phyloP scores from a whole-genome alignment of 1,140 invertebrate genomes.

The Diploscapter pachys region DNA sequence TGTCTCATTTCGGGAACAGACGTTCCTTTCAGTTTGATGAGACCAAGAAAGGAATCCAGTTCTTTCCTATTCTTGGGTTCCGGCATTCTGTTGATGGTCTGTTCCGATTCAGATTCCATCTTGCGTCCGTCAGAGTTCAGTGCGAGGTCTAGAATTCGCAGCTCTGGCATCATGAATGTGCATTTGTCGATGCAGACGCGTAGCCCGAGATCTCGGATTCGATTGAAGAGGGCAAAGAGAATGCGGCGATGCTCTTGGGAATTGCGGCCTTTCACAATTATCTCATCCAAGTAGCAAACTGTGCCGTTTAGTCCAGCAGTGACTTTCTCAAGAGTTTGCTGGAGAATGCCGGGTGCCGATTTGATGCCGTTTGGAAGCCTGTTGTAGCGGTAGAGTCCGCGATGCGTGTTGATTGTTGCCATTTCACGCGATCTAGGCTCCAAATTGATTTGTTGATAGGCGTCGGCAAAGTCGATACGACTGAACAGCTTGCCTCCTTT shows the following conservation, averaged over 20 bases:
- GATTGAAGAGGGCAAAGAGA: slow-evolving; percentile 13
- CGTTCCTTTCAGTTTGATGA: slow-evolving; percentile 36
- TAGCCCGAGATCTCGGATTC: slow-evolving; percentile 24
- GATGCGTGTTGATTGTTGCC: slow-evolving; percentile 26
- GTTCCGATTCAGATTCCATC: slow-evolving; percentile 19
- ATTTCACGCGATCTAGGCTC: slow-evolving; percentile 38
- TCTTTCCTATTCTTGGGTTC: slow-evolving; percentile 33
- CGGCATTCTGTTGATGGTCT: slow-evolving; percentile 33
- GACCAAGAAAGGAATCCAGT: slow-evolving; percentile 37
- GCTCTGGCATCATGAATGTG: background rate
- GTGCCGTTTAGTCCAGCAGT: slow-evolving; percentile 51
- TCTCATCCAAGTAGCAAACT: slow-evolving; percentile 41
- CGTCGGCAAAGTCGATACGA: slow-evolving; percentile 42
- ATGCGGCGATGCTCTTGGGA: slow-evolving; percentile 15
- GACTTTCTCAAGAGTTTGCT: slow-evolving; percentile 61
- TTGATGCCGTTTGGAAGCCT: slow-evolving; percentile 57
- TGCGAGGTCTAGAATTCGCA: slow-evolving; percentile 30
- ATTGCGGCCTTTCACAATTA: slow-evolving; percentile 27
- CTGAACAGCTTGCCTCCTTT: slow-evolving; percentile 38
- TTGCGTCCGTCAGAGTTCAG: slow-evolving; percentile 17
- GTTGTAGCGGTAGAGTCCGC: slow-evolving; percentile 28
- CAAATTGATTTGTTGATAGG: slow-evolving; percentile 41
- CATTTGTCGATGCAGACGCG: slow-evolving; percentile 30
- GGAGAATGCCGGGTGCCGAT: slow-evolving; percentile 63
- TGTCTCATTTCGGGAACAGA: slow-evolving; percentile 16